phyloP scores from a whole-genome alignment of 2,888 invertebrate genomes.

The Drosophila atroscutellata region DNA sequence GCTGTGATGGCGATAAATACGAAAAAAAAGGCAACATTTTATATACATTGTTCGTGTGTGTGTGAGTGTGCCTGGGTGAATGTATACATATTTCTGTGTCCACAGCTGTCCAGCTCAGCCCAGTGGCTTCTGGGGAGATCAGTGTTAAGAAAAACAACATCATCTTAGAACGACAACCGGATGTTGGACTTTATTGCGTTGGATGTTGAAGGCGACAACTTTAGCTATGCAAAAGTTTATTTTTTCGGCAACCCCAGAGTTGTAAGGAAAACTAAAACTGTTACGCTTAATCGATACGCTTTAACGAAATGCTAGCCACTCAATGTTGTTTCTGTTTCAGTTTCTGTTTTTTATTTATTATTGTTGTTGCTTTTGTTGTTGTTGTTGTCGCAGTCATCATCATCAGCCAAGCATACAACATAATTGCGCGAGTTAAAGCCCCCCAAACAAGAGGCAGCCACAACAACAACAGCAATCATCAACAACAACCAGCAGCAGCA shows the following conservation, averaged over 20 bases:
- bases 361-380: constrained; percentile 37
- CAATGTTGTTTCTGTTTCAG: constrained; percentile 38
- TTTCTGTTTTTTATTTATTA: constrained; percentile 13
- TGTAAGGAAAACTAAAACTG: constrained; percentile 50
- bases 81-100: constrained; percentile 18
- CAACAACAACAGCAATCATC: constrained; percentile 37
- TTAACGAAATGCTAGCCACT: constrained; percentile 78
- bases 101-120: constrained; percentile 30
- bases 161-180: constrained; percentile 77
- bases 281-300: constrained; percentile 79
- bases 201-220: constrained; percentile 39
- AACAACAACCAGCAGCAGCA: constrained; percentile 38
- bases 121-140: constrained; percentile 65
- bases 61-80: constrained; percentile 19
- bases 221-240: constrained; percentile 51
- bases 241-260: constrained; percentile 45
- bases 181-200: constrained; percentile 71
- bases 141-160: constrained; percentile 63
- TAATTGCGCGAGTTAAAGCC: constrained; percentile 82
- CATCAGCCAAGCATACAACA: constrained; percentile 83
- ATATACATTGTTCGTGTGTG: constrained; percentile 54
- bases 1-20: constrained; percentile 70
- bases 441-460: constrained; percentile 70
- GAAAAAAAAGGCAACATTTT: constrained; percentile 73
- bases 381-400: constrained; percentile 80